These are phyloP conservation scores for Percina caprodes DNA, from an alignment of 2,113 vertebrate species.

Conservation along the genomic window DNA sequence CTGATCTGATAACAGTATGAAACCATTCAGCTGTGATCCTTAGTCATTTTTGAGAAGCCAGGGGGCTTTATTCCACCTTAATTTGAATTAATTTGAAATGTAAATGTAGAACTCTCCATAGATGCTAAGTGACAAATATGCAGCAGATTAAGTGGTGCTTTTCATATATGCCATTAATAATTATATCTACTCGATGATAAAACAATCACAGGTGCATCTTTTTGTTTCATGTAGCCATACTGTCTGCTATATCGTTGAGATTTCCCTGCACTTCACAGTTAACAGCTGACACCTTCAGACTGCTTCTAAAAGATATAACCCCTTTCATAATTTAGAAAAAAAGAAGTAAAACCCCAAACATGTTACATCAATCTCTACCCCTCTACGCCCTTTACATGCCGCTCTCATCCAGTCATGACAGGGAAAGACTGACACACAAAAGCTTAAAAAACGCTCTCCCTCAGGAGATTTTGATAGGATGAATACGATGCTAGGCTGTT, in stretches of 20 bases:
- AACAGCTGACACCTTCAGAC: conserved; percentile 61
- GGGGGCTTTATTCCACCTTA: not conserved
- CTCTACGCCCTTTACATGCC: conserved; percentile 74
- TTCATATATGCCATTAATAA: conserved; percentile 23
- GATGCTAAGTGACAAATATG: conserved; percentile 24
- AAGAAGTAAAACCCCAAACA: conserved; percentile 64
- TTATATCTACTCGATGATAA: conserved; percentile 28
- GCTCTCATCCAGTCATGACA: conserved; percentile 76
- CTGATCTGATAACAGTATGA: not conserved
- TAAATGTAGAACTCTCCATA: conserved; percentile 19
- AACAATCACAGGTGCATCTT: conserved; percentile 1
- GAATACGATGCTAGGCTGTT: conserved; percentile 78
- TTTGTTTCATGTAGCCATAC: not conserved
- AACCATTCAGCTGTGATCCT: not conserved
- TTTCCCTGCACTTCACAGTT: conserved; percentile 38
- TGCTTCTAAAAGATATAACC: conserved; percentile 38
- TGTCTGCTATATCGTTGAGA: conserved; percentile 10
- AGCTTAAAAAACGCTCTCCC: conserved; percentile 76
- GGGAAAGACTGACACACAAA: conserved; percentile 82
- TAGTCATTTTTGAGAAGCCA: conserved; percentile 2
- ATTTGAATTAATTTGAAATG: conserved; percentile 10
- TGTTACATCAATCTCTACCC: conserved; percentile 77
- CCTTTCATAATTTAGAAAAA: conserved; percentile 40
- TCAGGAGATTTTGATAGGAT: conserved; percentile 78
- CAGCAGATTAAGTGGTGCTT: conserved; percentile 14